These are phyloP conservation scores for Luscinia megarhynchos DNA, from an alignment of 2,797 vertebrate genomes.

Conservation along the genomic window DNA sequence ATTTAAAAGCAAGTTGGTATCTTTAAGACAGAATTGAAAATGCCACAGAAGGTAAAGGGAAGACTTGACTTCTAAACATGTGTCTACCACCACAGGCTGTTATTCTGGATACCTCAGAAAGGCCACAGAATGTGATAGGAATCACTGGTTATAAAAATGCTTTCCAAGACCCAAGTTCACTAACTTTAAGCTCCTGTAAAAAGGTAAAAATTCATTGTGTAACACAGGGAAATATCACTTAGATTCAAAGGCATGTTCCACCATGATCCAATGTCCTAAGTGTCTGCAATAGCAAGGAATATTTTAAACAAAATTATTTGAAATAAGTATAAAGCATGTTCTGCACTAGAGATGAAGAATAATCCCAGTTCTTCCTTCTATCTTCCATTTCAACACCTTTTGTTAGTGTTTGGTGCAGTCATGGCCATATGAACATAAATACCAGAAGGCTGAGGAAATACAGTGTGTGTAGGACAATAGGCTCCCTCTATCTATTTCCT, in stretches of 20 bases:
- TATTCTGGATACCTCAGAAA: neutral
- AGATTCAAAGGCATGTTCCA: neutral
- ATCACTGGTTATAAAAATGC: neutral
- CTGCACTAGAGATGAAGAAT: neutral
- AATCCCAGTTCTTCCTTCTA: neutral
- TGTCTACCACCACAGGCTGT: neutral
- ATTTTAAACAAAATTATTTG: neutral
- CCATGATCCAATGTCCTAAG: fast-evolving
- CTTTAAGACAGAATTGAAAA: neutral
- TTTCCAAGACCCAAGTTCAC: neutral
- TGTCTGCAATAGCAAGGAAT: neutral
- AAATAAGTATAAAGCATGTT: neutral
- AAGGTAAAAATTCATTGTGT: neutral
- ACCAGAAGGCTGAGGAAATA: neutral
- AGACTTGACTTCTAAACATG: neutral
- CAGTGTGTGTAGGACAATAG: neutral
- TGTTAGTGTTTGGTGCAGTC: neutral
- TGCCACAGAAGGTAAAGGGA: neutral
- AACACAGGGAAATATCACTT: neutral
- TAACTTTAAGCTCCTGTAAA: neutral
- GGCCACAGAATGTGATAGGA: neutral
- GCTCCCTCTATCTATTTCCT: neutral
- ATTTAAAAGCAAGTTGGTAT: neutral
- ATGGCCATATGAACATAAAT: neutral
- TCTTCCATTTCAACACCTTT: neutral